Evolutionary conservation across 2,888 invertebrate species (phyloP), one percentile per base, ranked within the genome.

Genomic region (Nomada fucata): DNA sequence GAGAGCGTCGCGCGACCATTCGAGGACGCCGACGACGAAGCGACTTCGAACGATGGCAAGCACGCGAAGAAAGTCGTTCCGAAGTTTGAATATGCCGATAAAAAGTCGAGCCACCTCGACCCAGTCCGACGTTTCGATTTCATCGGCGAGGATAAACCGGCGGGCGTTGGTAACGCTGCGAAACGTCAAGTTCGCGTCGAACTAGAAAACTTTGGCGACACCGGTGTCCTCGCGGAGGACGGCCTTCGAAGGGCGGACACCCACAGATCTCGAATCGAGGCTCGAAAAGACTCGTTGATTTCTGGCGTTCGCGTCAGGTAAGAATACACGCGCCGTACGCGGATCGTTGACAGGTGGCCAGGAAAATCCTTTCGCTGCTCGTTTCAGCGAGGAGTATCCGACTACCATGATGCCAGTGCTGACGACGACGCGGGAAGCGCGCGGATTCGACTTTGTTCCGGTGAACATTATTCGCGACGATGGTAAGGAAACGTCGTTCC

Each of bases 381-480:
- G 23, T 20, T 79, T 60, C 72, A 94, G 93, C 70, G 88, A 90
- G n/a, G 92, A 93, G 69, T 92, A 93, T 65, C 88, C 92, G 15
- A 93, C 93, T 3, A 93, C 93, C 0, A 93, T 92, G 92, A 74
- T 92, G 64, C 93, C 93, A 0, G 86, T 92, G n/a, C 78, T 93
- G 76, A 94, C 93, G 2, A 93, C 93, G 2, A 89, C 92, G 3
- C 88, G 91, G 10, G 92, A 92, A 23, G 76, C 83, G 23, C 91
- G 89, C 71, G 87, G 89, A 2, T 93, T 91, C 71, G 93, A 94
- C 60, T 93, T 93, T 61, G 91, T 93, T 0, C 93, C 93, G 2
- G 93, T 94, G 0, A 94, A 94, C 72, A 91, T 93, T n/a, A 92
- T 94, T 64, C 92, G 91, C 2, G 92, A 94, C 76, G 92, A 94